phyloP scores from a whole-genome alignment of 2,888 invertebrate species.

The Drosophila subsilvestris region DNA sequence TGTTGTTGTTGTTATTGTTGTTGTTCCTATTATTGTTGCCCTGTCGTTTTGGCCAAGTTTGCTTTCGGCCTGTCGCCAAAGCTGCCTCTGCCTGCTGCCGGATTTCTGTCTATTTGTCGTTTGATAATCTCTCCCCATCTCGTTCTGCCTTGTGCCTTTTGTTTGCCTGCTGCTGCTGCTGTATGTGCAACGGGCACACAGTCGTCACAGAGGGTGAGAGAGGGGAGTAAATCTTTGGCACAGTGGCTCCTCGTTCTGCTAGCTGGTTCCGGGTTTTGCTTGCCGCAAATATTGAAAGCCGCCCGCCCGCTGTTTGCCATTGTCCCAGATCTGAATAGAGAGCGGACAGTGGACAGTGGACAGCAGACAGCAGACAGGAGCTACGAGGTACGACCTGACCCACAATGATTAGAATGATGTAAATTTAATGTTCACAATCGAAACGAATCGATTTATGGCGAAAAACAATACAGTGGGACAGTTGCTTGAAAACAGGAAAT shows the following conservation, averaged over 20 bases:
- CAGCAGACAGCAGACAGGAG: constrained; percentile 1
- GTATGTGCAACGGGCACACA: constrained; percentile 33
- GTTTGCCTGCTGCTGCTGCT: constrained; percentile 39
- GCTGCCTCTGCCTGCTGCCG: constrained; percentile 41
- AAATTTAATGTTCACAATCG: constrained; percentile 17
- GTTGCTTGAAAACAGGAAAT: constrained; percentile 6
- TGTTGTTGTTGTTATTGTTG: constrained; percentile 12
- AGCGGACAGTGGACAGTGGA: not conserved
- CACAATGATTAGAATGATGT: constrained; percentile 39
- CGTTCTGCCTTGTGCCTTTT: constrained; percentile 48
- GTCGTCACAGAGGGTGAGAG: not conserved
- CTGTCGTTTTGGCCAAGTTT: constrained; percentile 49
- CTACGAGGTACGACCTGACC: constrained; percentile 34
- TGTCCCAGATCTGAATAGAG: constrained; percentile 27
- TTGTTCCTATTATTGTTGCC: constrained; percentile 19
- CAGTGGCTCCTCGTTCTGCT: constrained; percentile 43
- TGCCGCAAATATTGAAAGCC: constrained; percentile 40
- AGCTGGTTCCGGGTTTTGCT: constrained; percentile 17
- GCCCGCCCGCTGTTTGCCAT: constrained; percentile 30
- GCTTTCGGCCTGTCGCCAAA: constrained; percentile 46
- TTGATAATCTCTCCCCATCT: constrained; percentile 66
- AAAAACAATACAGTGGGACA: constrained; percentile 6
- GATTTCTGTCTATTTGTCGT: constrained; percentile 66
- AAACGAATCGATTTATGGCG: constrained; percentile 23
- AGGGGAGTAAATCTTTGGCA: constrained; percentile 40